Base-by-base conservation (phyloP, 2,888 invertebrate genomes). In the Boloria selene region DNA sequence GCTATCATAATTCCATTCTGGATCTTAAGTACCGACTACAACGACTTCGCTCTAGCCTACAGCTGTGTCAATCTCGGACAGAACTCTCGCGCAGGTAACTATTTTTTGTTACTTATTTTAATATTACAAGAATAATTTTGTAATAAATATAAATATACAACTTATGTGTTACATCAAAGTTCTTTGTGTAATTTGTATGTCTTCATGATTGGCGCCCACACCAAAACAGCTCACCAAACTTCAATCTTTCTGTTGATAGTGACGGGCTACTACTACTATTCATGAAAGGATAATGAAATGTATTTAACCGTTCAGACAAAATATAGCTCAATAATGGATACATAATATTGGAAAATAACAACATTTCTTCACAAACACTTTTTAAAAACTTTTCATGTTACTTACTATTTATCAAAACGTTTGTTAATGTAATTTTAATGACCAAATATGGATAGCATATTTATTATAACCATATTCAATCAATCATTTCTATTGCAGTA, bases 41-140 rank as follows among this genome's bases (percentile, higher is more conserved):
- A 83, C 0, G 86, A 86, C 67, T 94, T 93, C 71, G 86, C 94
- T 0, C 90, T 94, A 0, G 93, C 94, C 1, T 94, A 94, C 89
- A 93, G 94, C 50, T 95, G 95, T 75, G 81, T 82, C 4, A 87
- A 93, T 72, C 79, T 88, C 22, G 82, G 85, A 50, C 70, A 85
- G 7, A 75, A 89, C 52, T 73, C 71, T 47, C 88, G 87, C 70
- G 78, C 80, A 72, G 77, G 91, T 90, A 79, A 70, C 44, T 14
- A 4, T 16, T 14, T 14, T 6, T 13, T 47, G 3, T 54, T 18
- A 26, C 51, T 52, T 52, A 4, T 10, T 1, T 2, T 16, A 10
- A 16, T 26, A 26, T 16, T 13, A 60, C 18, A 3, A 7, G 47
- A 42, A 50, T 17, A 61, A 17, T 49, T 22, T 3, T 22, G 22